These are phyloP conservation scores for Elaphurus davidianus DNA, from an alignment of 2,113 vertebrate genomes.

Conservation along the genomic window DNA sequence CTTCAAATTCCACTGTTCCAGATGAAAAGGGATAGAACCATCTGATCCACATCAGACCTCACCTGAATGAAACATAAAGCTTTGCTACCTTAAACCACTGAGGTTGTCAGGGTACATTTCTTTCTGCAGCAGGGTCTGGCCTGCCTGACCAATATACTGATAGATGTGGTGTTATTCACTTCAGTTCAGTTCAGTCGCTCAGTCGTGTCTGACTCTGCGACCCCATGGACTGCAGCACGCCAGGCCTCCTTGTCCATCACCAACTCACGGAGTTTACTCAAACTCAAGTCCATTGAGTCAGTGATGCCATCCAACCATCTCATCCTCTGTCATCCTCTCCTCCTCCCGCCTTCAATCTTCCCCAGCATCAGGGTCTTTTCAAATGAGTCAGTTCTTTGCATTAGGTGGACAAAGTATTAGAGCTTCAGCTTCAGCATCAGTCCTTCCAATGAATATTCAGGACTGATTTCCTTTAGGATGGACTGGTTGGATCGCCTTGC, in stretches of 20 bases:
- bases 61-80: not conserved
- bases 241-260: not conserved
- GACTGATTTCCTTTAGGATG: not conserved
- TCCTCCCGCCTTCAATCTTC: rapidly evolving
- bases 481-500: no score
- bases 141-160: not conserved
- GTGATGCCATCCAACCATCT: not conserved
- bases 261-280: not conserved
- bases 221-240: not conserved
- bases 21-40: not conserved
- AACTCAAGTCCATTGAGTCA: not conserved
- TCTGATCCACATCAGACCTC: not conserved
- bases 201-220: rapidly evolving
- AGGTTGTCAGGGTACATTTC: not conserved
- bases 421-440: not conserved
- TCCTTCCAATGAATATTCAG: not conserved
- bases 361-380: not conserved
- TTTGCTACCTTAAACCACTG: not conserved
- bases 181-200: not conserved
- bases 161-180: not conserved
- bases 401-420: not conserved
- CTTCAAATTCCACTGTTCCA: not conserved
- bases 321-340: not conserved
- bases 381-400: not conserved
- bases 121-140: not conserved